Evolutionary conservation across 2,797 vertebrate species (phyloP).

Genomic region (Orestias chungarensis): DNA sequence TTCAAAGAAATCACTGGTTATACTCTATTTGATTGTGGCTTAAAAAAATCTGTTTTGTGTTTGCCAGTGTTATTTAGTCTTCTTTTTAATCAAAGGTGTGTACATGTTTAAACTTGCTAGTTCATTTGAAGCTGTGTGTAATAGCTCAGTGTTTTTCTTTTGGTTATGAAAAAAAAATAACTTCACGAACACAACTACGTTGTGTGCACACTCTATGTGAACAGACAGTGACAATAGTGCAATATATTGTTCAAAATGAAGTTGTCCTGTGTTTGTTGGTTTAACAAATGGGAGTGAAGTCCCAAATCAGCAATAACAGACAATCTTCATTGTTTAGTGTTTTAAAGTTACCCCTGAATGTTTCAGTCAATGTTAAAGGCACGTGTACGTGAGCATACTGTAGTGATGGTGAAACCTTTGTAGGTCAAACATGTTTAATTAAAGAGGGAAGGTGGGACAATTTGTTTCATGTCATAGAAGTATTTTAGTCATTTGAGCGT

Average conservation of each 20-base stretch:
- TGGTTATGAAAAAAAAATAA: conserved; percentile 23
- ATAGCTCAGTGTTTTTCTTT: conserved; percentile 21
- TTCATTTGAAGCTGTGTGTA: conserved; percentile 51
- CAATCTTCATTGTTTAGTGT: conserved; percentile 80
- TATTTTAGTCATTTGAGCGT: conserved; percentile 20
- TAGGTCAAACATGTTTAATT: conserved; percentile 43
- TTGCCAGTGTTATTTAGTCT: conserved; percentile 15
- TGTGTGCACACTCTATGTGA: conserved; percentile 75
- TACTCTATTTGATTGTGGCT: conserved; percentile 32
- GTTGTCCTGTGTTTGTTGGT: conserved; percentile 80
- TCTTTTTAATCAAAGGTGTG: conserved; percentile 31
- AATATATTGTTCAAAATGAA: conserved; percentile 80
- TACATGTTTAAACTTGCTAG: conserved; percentile 24
- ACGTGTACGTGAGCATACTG: conserved; percentile 44
- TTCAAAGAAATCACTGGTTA: conserved; percentile 9
- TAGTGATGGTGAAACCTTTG: conserved; percentile 54
- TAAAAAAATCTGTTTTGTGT: conserved; percentile 7
- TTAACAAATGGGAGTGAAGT: conserved; percentile 67
- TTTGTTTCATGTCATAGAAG: conserved; percentile 47
- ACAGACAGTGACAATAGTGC: conserved; percentile 84
- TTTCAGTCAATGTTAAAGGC: conserved; percentile 66
- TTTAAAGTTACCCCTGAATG: conserved; percentile 63
- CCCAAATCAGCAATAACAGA: conserved; percentile 83
- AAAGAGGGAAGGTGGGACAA: conserved; percentile 44
- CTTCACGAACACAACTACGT: conserved; percentile 65